phyloP scores from a whole-genome alignment of 2,113 vertebrate genomes.

The Eublepharis macularius region DNA sequence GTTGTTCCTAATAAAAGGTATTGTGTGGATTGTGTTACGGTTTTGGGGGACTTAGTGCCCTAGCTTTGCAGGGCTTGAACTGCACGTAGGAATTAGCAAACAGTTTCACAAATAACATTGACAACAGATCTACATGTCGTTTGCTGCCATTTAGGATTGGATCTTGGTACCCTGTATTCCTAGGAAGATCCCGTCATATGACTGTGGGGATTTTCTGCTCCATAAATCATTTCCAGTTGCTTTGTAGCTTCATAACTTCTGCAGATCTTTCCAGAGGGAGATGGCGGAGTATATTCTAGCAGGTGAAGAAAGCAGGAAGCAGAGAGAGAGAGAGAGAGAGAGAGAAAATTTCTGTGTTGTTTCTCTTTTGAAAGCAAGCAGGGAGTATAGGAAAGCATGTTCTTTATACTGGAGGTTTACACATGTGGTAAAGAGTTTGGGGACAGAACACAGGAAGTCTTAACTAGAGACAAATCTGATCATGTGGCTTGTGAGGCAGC shows the following conservation, averaged over 20 bases:
- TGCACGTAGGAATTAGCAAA: background rate
- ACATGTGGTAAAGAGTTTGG: background rate
- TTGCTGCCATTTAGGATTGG: constrained; percentile 4
- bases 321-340: background rate
- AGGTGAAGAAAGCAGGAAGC: background rate
- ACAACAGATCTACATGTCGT: background rate
- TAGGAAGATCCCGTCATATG: background rate
- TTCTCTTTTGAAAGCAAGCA: background rate
- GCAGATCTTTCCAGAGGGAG: background rate
- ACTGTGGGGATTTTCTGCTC: no score
- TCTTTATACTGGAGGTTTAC: background rate
- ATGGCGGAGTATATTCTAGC: background rate
- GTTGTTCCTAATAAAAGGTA: no score
- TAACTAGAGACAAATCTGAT: background rate
- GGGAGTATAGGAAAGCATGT: background rate
- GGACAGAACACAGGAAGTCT: background rate
- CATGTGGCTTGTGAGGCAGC: background rate
- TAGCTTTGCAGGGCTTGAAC: background rate
- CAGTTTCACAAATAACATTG: constrained; percentile 28
- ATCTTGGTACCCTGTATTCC: background rate
- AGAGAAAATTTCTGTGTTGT: background rate
- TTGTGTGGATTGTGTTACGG: no score
- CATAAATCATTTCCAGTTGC: background rate
- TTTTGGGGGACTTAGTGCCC: no score
- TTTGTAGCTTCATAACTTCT: background rate